These are phyloP conservation scores for Sesamia inferens DNA, from an alignment of 2,888 invertebrate genomes.

Conservation along the genomic window DNA sequence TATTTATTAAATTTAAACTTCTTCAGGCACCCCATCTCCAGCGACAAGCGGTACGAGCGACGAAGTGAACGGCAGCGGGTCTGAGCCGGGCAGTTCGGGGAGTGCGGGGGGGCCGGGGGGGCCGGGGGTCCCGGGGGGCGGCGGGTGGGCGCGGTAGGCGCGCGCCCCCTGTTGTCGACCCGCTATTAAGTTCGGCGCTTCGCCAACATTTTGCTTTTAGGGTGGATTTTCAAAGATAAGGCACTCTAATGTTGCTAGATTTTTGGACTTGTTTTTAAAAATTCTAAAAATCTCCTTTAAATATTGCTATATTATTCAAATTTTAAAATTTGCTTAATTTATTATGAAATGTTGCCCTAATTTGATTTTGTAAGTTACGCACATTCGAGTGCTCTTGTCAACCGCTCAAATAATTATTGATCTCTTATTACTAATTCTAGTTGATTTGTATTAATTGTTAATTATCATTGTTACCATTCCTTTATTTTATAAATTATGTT, in stretches of 20 bases:
- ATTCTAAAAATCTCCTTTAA: no score
- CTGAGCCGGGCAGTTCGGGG: slow-evolving; percentile 52
- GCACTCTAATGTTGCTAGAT: slow-evolving; percentile 35
- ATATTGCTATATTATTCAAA: neutral
- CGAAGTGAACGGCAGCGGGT: slow-evolving; percentile 62
- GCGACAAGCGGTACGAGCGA: slow-evolving; percentile 66
- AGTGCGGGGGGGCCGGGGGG: slow-evolving; percentile 56
- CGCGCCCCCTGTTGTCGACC: slow-evolving; percentile 71
- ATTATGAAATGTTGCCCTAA: neutral
- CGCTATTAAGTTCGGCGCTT: slow-evolving; percentile 88
- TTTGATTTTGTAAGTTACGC: slow-evolving; percentile 2
- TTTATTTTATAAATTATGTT: neutral
- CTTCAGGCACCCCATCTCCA: slow-evolving; percentile 75
- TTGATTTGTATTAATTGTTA: slow-evolving; percentile 26
- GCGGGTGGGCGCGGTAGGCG: slow-evolving; percentile 48
- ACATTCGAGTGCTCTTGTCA: slow-evolving; percentile 36
- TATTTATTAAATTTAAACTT: no score
- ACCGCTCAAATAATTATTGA: slow-evolving; percentile 38
- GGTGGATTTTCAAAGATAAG: slow-evolving; percentile 30
- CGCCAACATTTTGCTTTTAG: slow-evolving; percentile 70
- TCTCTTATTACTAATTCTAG: slow-evolving; percentile 25
- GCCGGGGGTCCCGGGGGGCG: slow-evolving; percentile 55
- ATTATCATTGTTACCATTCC: neutral
- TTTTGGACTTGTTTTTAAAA: neutral
- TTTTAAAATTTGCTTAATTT: neutral